These are phyloP conservation scores for Xiphophorus hellerii DNA, from an alignment of 2,113 vertebrate species.

Conservation along the genomic window DNA sequence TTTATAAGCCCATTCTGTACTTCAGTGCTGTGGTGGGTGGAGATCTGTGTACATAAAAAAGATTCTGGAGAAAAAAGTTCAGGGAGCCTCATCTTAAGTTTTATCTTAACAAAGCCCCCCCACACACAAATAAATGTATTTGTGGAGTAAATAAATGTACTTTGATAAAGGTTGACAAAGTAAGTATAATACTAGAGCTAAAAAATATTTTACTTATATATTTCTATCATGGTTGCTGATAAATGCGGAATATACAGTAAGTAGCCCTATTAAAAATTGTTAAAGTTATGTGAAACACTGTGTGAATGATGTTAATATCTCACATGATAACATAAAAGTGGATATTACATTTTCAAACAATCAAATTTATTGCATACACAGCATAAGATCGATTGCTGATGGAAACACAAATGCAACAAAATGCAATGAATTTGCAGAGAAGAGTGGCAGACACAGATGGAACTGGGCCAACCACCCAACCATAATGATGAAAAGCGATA, in stretches of 20 bases:
- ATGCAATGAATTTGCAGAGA: conserved; percentile 38
- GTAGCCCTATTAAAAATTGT: background rate
- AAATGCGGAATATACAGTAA: too few relatives aligned
- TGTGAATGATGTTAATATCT: background rate
- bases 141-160: background rate
- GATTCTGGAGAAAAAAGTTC: background rate
- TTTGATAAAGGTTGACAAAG: background rate
- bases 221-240: too few relatives aligned
- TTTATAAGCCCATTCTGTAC: too few relatives aligned
- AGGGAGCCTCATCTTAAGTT: too few relatives aligned
- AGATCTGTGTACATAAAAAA: too few relatives aligned
- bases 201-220: too few relatives aligned
- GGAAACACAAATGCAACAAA: conserved; percentile 25
- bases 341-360: conserved; percentile 14
- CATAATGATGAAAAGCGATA: conserved; percentile 35
- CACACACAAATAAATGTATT: too few relatives aligned
- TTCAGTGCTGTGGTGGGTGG: too few relatives aligned
- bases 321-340: background rate
- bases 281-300: background rate
- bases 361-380: conserved; percentile 6
- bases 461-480: conserved; percentile 14
- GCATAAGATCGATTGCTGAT: conserved; percentile 24
- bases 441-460: conserved; percentile 12
- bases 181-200: too few relatives aligned
- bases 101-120: too few relatives aligned